A percentile compares a stretch with the other conserved stretches of the same genome.
These are phyloP conservation scores for Fukomys damarensis DNA, from an alignment of 2,113 vertebrate genomes.

Conservation along the genomic window DNA sequence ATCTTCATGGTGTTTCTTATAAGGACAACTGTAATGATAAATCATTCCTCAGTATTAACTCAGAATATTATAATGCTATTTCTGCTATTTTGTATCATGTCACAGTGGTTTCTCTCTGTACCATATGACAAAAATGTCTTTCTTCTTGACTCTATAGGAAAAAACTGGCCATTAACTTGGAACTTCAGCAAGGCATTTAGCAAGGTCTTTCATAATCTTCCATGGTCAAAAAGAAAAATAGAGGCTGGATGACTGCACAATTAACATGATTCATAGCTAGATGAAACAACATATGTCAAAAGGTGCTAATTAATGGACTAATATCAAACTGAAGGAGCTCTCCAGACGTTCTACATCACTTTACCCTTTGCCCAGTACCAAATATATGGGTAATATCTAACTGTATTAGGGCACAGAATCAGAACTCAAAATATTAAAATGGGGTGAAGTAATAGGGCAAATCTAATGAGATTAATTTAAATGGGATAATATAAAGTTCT, in stretches of 20 bases:
- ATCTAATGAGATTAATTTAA: conserved; percentile 42
- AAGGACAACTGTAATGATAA: background rate
- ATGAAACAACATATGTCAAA: conserved; percentile 58
- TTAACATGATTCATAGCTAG: conserved; percentile 56
- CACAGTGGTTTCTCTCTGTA: background rate
- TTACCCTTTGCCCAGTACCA: conserved; percentile 50
- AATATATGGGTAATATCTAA: conserved; percentile 41
- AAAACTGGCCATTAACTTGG: conserved; percentile 48
- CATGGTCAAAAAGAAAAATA: conserved; percentile 65
- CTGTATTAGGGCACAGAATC: conserved; percentile 9
- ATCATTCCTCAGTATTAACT: background rate
- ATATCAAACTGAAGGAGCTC: conserved; percentile 55
- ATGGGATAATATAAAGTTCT: conserved; percentile 39
- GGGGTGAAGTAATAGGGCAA: background rate
- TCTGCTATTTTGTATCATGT: conserved; percentile 26
- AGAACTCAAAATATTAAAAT: conserved; percentile 43
- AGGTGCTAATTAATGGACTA: conserved; percentile 60
- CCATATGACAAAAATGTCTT: conserved; percentile 16
- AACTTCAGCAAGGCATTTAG: conserved; percentile 43
- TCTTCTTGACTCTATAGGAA: conserved; percentile 26
- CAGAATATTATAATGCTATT: conserved; percentile 14
- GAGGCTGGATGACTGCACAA: conserved; percentile 37
- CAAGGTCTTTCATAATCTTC: conserved; percentile 57
- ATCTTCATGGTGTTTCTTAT: background rate
- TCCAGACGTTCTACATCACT: conserved; percentile 44